These are phyloP conservation scores for Phalacrocorax carbo DNA, from an alignment of 2,113 vertebrate species.

Conservation along the genomic window DNA sequence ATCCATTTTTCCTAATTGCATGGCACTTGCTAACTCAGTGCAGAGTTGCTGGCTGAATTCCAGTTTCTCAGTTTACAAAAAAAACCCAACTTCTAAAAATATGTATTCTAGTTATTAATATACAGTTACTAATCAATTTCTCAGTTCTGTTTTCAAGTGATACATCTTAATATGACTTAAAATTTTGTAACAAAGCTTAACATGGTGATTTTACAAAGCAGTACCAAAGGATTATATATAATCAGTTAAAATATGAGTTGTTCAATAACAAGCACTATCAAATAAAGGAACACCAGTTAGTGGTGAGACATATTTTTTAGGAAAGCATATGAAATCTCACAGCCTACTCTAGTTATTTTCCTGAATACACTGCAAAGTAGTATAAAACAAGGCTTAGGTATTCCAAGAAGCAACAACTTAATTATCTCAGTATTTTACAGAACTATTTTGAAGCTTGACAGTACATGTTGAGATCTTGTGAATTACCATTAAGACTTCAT, in stretches of 20 bases:
- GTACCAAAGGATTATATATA: background rate
- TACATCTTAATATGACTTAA: background rate
- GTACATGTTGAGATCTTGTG: background rate
- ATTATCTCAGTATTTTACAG: background rate
- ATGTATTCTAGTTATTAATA: background rate
- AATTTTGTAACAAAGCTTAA: background rate
- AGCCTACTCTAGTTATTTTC: background rate
- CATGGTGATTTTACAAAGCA: background rate
- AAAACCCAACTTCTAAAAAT: background rate
- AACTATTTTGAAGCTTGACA: background rate
- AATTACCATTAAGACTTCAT: background rate
- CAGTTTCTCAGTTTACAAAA: background rate
- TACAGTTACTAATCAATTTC: background rate
- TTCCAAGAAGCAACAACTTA: background rate
- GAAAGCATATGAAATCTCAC: background rate
- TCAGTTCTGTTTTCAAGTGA: background rate
- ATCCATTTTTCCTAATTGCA: background rate
- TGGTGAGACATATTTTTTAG: background rate
- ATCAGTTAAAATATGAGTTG: background rate
- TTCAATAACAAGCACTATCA: background rate
- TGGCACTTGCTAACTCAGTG: background rate
- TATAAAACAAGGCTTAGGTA: background rate
- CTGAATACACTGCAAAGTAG: background rate
- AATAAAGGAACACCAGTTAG: background rate
- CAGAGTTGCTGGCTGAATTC: background rate